Evolutionary conservation across 2,797 vertebrate species (phyloP).

Genomic region (Sebastes melanostomus): DNA sequence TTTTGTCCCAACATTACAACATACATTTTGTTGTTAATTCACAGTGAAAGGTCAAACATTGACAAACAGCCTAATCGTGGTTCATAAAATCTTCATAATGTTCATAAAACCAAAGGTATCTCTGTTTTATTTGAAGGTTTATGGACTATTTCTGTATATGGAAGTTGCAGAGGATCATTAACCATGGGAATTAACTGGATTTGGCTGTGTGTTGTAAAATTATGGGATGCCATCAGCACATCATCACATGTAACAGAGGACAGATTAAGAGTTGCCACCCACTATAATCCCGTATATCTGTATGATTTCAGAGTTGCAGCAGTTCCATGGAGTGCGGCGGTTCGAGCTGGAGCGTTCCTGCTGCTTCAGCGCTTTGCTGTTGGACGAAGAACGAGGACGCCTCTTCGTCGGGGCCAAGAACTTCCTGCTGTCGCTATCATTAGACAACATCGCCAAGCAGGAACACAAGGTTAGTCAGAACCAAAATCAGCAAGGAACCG

Average conservation of each 20-base stretch:
- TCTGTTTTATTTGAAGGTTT: background rate
- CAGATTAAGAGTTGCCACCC: background rate
- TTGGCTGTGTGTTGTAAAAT: background rate
- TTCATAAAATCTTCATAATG: background rate
- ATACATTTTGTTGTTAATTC: background rate
- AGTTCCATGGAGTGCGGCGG: conserved; percentile 86
- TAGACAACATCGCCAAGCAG: conserved; percentile 93
- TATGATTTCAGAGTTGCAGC: conserved; percentile 84
- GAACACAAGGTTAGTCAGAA: conserved; percentile 87
- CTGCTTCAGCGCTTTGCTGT: conserved; percentile 90
- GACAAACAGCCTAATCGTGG: background rate
- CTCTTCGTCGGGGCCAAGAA: conserved; percentile 94
- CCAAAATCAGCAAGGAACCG: background rate
- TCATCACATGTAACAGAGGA: background rate
- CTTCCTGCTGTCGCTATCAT: conserved; percentile 90
- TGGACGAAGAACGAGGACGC: conserved; percentile 93
- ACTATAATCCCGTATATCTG: background rate
- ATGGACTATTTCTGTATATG: background rate
- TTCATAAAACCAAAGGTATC: background rate
- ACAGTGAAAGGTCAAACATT: background rate
- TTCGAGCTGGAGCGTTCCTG: conserved; percentile 91
- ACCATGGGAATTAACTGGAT: background rate
- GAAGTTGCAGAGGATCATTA: background rate
- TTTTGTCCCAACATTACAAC: background rate
- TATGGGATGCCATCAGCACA: background rate